Evolutionary conservation across 2,797 vertebrate species (phyloP).

Genomic region (Bradypus variegatus): DNA sequence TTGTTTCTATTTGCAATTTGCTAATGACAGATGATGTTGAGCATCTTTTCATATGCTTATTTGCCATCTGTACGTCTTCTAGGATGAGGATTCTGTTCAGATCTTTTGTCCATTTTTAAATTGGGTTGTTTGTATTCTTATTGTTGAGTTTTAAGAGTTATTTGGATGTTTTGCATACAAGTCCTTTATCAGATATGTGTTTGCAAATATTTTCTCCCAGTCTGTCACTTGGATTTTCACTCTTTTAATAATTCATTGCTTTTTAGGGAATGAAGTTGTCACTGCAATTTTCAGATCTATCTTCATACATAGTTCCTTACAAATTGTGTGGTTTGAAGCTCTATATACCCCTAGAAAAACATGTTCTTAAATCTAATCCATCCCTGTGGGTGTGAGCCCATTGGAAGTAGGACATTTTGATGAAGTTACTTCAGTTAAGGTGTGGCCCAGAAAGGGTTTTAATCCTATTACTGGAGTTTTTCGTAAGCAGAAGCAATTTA

Average conservation of each 20-base stretch:
- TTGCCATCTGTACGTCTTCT: not conserved
- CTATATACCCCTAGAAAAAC: no score
- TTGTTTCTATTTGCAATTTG: not conserved
- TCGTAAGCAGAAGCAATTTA: no score
- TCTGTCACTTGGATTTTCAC: not conserved
- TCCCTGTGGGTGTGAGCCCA: no score
- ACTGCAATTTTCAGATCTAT: not conserved
- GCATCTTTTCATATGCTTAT: not conserved
- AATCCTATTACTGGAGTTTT: no score
- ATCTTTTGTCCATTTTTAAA: not conserved
- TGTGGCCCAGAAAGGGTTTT: no score
- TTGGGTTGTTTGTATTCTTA: not conserved
- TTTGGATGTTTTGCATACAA: not conserved
- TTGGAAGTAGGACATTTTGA: no score
- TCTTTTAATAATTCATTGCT: not conserved
- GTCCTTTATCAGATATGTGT: not conserved
- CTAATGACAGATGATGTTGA: not conserved
- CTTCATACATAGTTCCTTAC: not conserved
- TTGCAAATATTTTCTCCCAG: not conserved
- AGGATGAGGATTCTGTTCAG: not conserved
- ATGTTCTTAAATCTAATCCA: no score
- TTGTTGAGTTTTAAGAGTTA: not conserved
- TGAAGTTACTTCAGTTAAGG: no score
- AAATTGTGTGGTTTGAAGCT: no score
- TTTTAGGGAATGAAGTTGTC: not conserved